Percentiles rank a stretch among this genome's conserved stretches.
These are phyloP conservation scores for Cryptomyrus ogoouensis DNA, from an alignment of 2,113 vertebrate genomes.

Conservation along the genomic window DNA sequence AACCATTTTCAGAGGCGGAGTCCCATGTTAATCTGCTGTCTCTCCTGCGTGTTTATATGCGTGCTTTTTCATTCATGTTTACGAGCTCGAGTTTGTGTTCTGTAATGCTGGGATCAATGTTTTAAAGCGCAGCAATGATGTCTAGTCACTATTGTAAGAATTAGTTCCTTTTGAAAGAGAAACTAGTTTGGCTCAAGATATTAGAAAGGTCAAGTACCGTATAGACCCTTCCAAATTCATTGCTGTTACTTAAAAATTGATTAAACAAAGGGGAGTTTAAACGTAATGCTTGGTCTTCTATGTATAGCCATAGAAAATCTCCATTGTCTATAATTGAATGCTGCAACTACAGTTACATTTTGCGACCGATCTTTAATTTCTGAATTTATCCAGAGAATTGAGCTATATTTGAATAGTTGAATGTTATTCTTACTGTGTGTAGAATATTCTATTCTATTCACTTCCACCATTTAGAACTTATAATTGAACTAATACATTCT, in stretches of 20 bases:
- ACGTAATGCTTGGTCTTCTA: not conserved
- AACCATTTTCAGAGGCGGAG: not conserved
- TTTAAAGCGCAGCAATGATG: not conserved
- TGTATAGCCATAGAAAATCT: not conserved
- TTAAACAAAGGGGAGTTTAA: not conserved
- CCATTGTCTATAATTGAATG: not conserved
- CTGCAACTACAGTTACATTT: not conserved
- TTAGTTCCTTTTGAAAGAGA: not conserved
- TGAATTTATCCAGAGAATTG: not conserved
- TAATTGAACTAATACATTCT: not conserved
- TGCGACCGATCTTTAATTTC: not conserved
- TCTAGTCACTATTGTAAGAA: not conserved
- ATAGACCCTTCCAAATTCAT: not conserved
- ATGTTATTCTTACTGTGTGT: not conserved
- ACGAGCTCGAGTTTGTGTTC: not conserved
- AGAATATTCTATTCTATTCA: not conserved
- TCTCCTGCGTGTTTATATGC: not conserved
- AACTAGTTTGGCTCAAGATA: not conserved
- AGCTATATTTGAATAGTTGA: not conserved
- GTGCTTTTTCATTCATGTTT: not conserved
- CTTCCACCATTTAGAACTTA: not conserved
- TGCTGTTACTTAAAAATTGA: not conserved
- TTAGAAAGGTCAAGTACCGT: not conserved
- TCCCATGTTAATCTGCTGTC: not conserved
- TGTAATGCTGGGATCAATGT: not conserved